Evolutionary conservation across 2,113 vertebrate species (phyloP).

Genomic region (Dicentrarchus labrax): DNA sequence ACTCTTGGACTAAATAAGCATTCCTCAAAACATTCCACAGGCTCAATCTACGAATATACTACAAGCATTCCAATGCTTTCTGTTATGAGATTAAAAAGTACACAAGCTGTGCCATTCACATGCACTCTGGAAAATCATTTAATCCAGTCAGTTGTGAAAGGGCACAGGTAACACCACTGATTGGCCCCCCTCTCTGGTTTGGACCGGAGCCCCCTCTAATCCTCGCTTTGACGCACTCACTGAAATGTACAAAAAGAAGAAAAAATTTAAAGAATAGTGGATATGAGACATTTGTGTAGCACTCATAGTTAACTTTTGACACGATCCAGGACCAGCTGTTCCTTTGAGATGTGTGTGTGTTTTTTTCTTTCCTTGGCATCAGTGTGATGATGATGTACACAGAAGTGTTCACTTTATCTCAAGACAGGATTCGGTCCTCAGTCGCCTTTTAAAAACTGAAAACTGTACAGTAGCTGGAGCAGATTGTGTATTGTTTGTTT

Average conservation of each 20-base stretch:
- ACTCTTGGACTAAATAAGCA: constrained; percentile 55
- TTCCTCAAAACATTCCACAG: constrained; percentile 78
- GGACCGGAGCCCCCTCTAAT: constrained; percentile 57
- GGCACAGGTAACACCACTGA: constrained; percentile 68
- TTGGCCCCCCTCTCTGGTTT: constrained; percentile 50
- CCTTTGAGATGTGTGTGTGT: constrained; percentile 46
- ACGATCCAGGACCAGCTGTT: constrained; percentile 72
- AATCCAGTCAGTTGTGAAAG: constrained; percentile 78
- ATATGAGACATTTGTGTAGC: constrained; percentile 80
- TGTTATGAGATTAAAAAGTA: constrained; percentile 68
- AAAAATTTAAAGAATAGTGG: constrained; percentile 64
- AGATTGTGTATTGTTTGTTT: constrained; percentile 90
- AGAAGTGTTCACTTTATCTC: constrained; percentile 50
- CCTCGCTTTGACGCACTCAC: constrained; percentile 65
- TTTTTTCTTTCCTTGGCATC: constrained; percentile 30
- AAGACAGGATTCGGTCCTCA: constrained; percentile 51
- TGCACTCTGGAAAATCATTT: constrained; percentile 76
- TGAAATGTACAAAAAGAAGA: constrained; percentile 86
- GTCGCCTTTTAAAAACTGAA: constrained; percentile 79
- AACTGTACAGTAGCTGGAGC: constrained; percentile 89
- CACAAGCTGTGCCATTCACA: constrained; percentile 77
- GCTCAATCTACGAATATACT: constrained; percentile 45
- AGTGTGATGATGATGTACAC: constrained; percentile 38
- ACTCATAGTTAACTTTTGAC: constrained; percentile 82
- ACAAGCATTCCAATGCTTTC: constrained; percentile 69